Conservation (phyloP, 2,888 invertebrate species). For the Malthinus flaveolus region DNA sequence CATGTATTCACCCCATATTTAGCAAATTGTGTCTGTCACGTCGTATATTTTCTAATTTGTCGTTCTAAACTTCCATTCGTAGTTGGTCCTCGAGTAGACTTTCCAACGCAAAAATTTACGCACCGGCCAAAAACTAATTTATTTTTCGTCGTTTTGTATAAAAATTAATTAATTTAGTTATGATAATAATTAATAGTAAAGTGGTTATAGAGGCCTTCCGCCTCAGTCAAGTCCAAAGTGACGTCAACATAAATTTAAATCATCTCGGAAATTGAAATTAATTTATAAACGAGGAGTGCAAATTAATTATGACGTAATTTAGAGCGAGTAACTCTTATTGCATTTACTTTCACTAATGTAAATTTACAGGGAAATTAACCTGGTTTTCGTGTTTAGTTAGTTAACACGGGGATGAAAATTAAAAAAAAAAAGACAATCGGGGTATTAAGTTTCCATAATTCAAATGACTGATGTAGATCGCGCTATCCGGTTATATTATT, state of each 20-base stretch:
- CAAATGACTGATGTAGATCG: background rate
- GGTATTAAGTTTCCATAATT: background rate
- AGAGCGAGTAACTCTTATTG: conserved; percentile 25
- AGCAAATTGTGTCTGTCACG: conserved; percentile 50
- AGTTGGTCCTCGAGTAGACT: conserved; percentile 7
- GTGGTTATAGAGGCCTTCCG: conserved; percentile 4
- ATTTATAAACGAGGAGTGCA: conserved; percentile 39
- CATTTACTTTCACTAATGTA: conserved; percentile 22
- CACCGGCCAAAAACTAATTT: background rate
- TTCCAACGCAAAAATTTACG: background rate
- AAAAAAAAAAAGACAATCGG: background rate
- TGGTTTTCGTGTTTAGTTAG: conserved; percentile 9
- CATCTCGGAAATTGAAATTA: conserved; percentile 27
- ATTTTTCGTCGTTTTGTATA: background rate
- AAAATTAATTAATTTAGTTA: background rate
- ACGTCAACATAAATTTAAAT: conserved; percentile 21
- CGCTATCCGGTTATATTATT: background rate
- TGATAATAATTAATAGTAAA: conserved; percentile 6
- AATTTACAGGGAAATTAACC: conserved; percentile 23
- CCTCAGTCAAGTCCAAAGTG: conserved; percentile 12
- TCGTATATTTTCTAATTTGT: conserved; percentile 48
- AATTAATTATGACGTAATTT: conserved; percentile 39
- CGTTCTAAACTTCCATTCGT: conserved; percentile 37
- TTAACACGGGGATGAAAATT: background rate
- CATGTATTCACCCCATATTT: conserved; percentile 51